phyloP scores from a whole-genome alignment of 2,888 invertebrate species.

The Saturnia pavonia region DNA sequence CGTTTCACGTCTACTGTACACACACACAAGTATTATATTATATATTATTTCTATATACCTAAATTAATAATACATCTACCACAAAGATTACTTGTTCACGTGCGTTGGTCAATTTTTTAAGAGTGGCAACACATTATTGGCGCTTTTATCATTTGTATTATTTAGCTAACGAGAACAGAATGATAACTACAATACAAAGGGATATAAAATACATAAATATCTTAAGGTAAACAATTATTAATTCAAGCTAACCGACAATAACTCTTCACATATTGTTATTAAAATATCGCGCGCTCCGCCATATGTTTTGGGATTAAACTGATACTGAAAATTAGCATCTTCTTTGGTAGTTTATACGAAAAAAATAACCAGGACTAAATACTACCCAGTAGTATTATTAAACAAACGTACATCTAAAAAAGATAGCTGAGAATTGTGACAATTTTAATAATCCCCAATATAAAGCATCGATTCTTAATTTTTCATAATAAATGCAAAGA shows the following conservation, averaged over 20 bases:
- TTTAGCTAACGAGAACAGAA: too few species aligned
- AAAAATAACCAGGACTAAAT: not conserved
- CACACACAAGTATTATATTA: constrained; percentile 1
- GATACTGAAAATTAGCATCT: not conserved
- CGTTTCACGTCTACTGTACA: too few species aligned
- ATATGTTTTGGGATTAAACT: not conserved
- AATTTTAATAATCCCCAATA: not conserved
- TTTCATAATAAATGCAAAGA: not conserved
- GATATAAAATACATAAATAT: too few species aligned
- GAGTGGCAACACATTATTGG: constrained; percentile 10
- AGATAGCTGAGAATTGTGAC: not conserved
- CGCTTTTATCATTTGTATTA: not conserved
- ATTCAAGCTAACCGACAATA: too few species aligned
- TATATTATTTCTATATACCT: constrained; percentile 8
- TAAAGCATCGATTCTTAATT: not conserved
- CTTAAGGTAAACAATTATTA: too few species aligned
- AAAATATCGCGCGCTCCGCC: not conserved
- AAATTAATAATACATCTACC: constrained; percentile 19
- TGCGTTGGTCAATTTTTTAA: constrained; percentile 17
- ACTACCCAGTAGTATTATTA: not conserved
- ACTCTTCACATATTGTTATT: too few species aligned
- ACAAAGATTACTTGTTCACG: constrained; percentile 27
- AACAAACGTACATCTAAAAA: not conserved
- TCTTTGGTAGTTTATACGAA: constrained; percentile 1
- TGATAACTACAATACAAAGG: too few species aligned